Base-by-base conservation (phyloP, 2,797 vertebrate genomes). In the Perodicticus potto region DNA sequence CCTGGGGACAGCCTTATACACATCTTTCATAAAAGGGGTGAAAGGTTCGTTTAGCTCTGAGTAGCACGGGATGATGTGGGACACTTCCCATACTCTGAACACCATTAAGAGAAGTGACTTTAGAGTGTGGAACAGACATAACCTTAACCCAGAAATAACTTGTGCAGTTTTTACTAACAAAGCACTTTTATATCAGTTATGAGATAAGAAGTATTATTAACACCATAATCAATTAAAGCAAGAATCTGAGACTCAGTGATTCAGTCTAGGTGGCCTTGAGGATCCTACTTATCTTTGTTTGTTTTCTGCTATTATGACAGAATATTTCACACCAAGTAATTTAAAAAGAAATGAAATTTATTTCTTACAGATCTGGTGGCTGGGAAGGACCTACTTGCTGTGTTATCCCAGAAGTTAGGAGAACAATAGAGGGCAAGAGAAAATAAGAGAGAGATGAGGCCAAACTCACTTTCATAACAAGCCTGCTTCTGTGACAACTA, bases 61-160 rank as follows among this genome's bases (percentile, higher is more conserved):
- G 6, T 8, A 34, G 40, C 8, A 53, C 1, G 23, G 8, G 17
- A 25, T 3, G 1, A 1, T 1, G n/a, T 22, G 9, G 23, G 23
- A n/a, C 23, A 40, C 37, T 40, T 63, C 13, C 40, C 65, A 32
- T 5, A 16, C 12, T 17, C 53, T 74, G 34, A n/a, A 65, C 11
- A n/a, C 8, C 43, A 10, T 61, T 63, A 45, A 82, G 53, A 49
- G n/a, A 65, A 32, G n/a, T 3, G 5, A 78, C 72, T 65, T 91
- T 34, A 91, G 17, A 37, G 9, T 27, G 14, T 74, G 7, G 27
- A 8, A 25, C 17, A 63, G 12, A 49, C 34, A 25, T 20, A 29
- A 57, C 55, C 55, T 19, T 22, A 7, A 57, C 19, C 20, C 34
- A 70, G 69, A 89, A 82, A 34, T 10, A 77, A 89, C 2, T 1